Evolutionary conservation across 2,113 vertebrate species (phyloP).

Genomic region (Marcusenius ussheri): DNA sequence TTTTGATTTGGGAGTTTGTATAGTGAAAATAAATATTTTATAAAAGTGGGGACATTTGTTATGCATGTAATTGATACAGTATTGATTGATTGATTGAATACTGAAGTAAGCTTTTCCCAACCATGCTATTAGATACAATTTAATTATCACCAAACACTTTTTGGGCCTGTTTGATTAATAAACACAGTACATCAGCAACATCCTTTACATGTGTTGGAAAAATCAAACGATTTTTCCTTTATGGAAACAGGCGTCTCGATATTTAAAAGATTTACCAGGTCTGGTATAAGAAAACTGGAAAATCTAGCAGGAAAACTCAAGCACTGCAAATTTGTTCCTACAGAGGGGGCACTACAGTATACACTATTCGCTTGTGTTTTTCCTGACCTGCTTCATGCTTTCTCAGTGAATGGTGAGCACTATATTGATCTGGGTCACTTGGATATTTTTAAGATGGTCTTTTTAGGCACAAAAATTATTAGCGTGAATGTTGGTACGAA

Average conservation of each 20-base stretch:
- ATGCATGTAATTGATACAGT: not conserved
- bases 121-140: not conserved
- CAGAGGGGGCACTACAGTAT: not conserved
- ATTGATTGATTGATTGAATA: not conserved
- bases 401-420: not conserved
- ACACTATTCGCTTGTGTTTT: not conserved
- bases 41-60: conserved; percentile 35
- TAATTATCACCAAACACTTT: not conserved
- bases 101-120: not conserved
- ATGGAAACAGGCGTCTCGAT: not conserved
- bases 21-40: conserved; percentile 39
- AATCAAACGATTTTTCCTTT: not conserved
- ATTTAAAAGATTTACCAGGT: not conserved
- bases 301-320: not conserved
- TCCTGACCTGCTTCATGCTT: not conserved
- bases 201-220: not conserved
- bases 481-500: not conserved
- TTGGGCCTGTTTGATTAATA: not conserved
- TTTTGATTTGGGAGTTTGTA: conserved; percentile 35
- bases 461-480: not conserved
- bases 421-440: not conserved
- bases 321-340: not conserved
- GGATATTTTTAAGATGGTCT: not conserved
- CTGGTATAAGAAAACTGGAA: not conserved
- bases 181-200: not conserved